Evolutionary conservation across 1,140 invertebrate species (phyloP).

Genomic region (Halesus radiatus): DNA sequence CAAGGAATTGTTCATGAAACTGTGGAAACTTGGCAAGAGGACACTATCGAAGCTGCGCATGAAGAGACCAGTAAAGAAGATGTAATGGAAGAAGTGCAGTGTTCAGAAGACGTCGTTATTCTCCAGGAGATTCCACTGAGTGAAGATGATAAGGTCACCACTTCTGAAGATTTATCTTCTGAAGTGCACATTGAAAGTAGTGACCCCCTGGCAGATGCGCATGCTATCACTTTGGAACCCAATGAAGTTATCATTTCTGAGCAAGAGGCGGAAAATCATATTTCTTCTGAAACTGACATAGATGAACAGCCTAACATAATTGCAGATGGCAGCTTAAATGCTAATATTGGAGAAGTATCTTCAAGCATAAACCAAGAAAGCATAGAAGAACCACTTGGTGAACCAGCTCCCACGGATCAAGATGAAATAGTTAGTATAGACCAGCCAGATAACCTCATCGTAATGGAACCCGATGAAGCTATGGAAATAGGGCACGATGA

Average conservation of each 20-base stretch:
- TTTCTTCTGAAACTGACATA: background rate
- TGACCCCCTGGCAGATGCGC: conserved; percentile 7
- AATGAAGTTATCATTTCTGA: conserved; percentile 41
- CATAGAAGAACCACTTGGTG: background rate
- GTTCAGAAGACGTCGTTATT: conserved; percentile 9
- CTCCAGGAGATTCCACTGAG: conserved; percentile 8
- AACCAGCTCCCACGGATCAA: background rate
- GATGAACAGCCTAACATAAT: background rate
- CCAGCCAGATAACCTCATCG: conserved; percentile 8
- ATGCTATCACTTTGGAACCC: conserved; percentile 14
- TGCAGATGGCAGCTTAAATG: background rate
- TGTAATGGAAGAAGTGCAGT: conserved; percentile 2
- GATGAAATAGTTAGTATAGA: background rate
- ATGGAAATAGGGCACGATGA: conserved; percentile 4
- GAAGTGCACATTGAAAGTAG: conserved; percentile 28
- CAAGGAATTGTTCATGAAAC: conserved; percentile 57
- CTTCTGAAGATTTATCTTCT: background rate
- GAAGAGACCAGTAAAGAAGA: background rate
- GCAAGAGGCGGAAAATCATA: conserved; percentile 37
- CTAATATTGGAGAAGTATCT: conserved; percentile 25
- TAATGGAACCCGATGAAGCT: conserved; percentile 27
- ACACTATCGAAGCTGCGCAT: conserved; percentile 32
- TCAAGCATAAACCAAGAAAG: conserved; percentile 29
- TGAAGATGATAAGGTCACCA: conserved; percentile 16
- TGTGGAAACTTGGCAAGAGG: conserved; percentile 55